Base-by-base conservation (phyloP, 2,888 invertebrate genomes). In the Pandemis cinnamomeana region DNA sequence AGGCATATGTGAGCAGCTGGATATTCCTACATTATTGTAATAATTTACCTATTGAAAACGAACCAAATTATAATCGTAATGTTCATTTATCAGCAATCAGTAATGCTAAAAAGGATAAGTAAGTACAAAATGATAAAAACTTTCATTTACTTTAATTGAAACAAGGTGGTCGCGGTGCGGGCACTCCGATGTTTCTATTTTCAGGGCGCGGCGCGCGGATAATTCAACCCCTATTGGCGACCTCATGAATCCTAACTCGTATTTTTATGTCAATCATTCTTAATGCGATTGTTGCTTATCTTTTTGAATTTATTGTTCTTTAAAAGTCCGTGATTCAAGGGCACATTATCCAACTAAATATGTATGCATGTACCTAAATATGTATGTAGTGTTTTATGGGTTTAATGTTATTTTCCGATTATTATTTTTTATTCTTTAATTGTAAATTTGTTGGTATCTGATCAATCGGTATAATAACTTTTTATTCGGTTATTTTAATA, bases 171-270 rank as follows among this genome's bases (percentile, higher is more conserved):
- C 84, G 62, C 36, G 79, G 82, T n/a, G 51, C 79, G 76, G 76
- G 82, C 80, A 78, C 78, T 83, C 83, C 86, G 87, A 87, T 88
- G 86, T 85, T 82, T 86, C 86, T 89, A 86, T 85, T 88, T 53
- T 89, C 86, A 79, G 86, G 86, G 79, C 72, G 78, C 27, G 79
- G 77, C 55, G 77, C 80, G 80, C 79, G 78, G 80, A 77, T 81
- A 81, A 84, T 84, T 86, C 83, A 85, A 83, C 81, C 81, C 55
- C 55, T 55, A 20, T 55, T n/a, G 60, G 60, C 84, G 81, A 81
- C 78, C 77, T 86, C 83, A 86, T 87, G 84, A 83, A 84, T 85
- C 44, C 7, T 88, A 86, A 87, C 85, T 84, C 80, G 80, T 82
- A 8, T 82, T 82, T 86, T 85, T 80, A 82, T 86, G 85, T 86